Evolutionary conservation across 2,797 vertebrate species (phyloP), one percentile per base, ranked within the genome.

Genomic region (Acipenser oxyrinchus): DNA sequence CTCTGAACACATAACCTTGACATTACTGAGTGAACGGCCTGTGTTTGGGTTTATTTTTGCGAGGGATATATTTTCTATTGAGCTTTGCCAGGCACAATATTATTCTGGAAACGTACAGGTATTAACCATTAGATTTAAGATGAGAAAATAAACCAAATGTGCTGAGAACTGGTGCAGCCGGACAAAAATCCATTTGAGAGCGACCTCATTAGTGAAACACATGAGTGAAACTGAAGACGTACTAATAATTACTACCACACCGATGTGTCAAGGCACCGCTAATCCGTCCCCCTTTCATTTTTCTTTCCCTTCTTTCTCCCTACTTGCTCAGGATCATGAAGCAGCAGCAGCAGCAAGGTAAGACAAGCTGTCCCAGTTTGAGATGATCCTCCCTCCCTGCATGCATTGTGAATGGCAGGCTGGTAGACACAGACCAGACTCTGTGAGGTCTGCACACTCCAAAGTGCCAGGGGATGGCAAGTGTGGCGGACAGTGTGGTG

Each of bases 21-120:
- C 74, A 68, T 79, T 79, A 78, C 76, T 83, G 77, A 74, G 75
- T 61, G 77, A 69, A 71, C 13, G 12, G 78, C 69, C 3, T 48
- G 69, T 66, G 6, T 70, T 62, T 57, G 63, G 52, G 83, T 87
- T 86, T 86, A 81, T 87, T 86, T 87, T 84, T 70, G 48, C 57
- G 59, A 71, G 80, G 52, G 78, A 79, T 78, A 71, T 68, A 60
- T 77, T 86, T 86, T 85, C 86, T 82, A 72, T 66, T 65, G 7
- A 68, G 74, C 72, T 67, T 62, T 80, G 84, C 86, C 86, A 87
- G 83, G 78, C 77, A 82, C 79, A 87, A 87, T 84, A 86, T 87
- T 84, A 77, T 84, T 70, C 81, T 85, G 84, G 84, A 87, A 87
- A 86, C 61, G 81, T 85, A 74, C 83, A 83, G 82, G 83, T 83